A percentile compares a stretch with the other conserved stretches of the same genome.
These are phyloP conservation scores for Brachionichthys hirsutus DNA, from an alignment of 2,113 vertebrate genomes.

Conservation along the genomic window DNA sequence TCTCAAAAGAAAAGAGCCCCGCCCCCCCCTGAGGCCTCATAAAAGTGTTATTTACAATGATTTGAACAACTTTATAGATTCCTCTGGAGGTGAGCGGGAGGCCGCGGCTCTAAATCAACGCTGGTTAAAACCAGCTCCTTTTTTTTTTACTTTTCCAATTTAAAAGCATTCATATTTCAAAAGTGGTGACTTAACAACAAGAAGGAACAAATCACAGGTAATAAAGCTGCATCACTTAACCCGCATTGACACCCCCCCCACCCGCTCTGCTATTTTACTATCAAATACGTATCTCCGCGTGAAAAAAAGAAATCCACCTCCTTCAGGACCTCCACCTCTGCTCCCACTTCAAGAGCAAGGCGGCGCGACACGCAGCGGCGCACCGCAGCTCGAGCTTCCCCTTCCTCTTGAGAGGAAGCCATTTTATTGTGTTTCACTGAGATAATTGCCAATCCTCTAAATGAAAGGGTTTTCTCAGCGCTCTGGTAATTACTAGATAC, in stretches of 20 bases:
- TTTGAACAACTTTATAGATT: constrained; percentile 67
- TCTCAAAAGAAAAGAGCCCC: constrained; percentile 28
- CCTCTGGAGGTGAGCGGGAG: constrained; percentile 63
- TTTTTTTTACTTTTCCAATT: constrained; percentile 32
- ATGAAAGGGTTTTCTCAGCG: constrained; percentile 78
- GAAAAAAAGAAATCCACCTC: constrained; percentile 38
- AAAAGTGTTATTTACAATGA: constrained; percentile 70
- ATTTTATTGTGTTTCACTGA: constrained; percentile 77
- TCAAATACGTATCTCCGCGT: constrained; percentile 53
- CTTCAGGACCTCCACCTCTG: constrained; percentile 67
- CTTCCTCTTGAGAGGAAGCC: constrained; percentile 74
- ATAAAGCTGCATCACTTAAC: constrained; percentile 44
- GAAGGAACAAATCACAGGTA: constrained; percentile 51
- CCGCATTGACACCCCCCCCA: constrained; percentile 18
- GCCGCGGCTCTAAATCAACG: constrained; percentile 65
- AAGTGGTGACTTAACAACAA: constrained; percentile 50
- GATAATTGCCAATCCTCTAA: constrained; percentile 79
- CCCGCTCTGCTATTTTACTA: constrained; percentile 35
- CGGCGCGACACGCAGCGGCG: constrained; percentile 58
- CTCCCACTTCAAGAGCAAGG: constrained; percentile 67
- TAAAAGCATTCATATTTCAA: constrained; percentile 53
- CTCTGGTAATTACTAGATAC: constrained; percentile 78
- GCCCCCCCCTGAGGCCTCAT: constrained; percentile 43
- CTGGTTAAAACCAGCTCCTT: constrained; percentile 47
- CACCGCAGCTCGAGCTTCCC: constrained; percentile 73